Base-by-base conservation (phyloP, 1,140 invertebrate genomes). In the Drosophila mauritiana region DNA sequence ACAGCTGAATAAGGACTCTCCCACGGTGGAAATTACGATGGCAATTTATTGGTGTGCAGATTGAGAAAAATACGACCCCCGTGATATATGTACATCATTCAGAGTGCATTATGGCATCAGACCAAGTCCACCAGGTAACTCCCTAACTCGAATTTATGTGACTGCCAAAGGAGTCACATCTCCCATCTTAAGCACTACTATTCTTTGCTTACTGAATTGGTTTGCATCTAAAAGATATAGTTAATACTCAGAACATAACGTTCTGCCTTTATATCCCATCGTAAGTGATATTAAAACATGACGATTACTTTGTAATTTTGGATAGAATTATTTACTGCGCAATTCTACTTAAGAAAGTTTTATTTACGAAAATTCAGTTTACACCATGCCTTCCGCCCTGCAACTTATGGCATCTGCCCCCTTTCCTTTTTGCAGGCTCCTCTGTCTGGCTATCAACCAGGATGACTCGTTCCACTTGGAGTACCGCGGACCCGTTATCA, bases 401-500 rank as follows among this genome's bases (percentile, higher is more conserved):
- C 1, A 10, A 31, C 31, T 43, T 42, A n/a, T 42, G 13, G 13
- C 13, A 7, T 42, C 3, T 27, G 0, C 1, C 22, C 13, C 10
- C 36, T 65, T n/a, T 46, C 56, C 84, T 89, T 46, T 95, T 45
- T 95, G 13, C 93, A 98, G 98, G 73, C 96, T 96, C 77, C 93
- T 98, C 1, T 96, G 95, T 89, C 93, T 95, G 78, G 94, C 96
- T 17, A 96, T 98, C 78, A 98, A 98, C 93, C 94, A 94, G 78
- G 97, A 99, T 91, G 95, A 96, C 3, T 95, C 96, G 69, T 98
- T 99, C 92, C 93, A 96, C 59, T 95, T 99, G 79, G 96, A 97
- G 22, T 97, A 97, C 88, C 95, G 98, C 65, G 98, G 98, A 6
- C 96, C 96, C 39, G 95, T 99, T 2, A 97, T 98, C 94, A 99